Percentiles rank a stretch among this genome's conserved stretches.
These are phyloP conservation scores for Aleadryas rufinucha DNA, from an alignment of 2,113 vertebrate species.

Conservation along the genomic window DNA sequence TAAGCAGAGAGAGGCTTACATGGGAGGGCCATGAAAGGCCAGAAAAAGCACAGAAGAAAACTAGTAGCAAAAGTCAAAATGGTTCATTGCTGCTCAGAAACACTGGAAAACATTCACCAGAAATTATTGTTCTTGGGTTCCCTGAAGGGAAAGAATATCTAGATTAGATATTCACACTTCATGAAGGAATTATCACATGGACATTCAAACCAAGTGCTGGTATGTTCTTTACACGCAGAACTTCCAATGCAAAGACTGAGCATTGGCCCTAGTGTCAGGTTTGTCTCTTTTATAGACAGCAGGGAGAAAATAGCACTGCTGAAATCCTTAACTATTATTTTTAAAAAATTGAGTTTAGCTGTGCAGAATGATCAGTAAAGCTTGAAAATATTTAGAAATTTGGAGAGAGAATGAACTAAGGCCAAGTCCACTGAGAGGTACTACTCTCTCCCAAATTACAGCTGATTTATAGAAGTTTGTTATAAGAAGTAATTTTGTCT, in stretches of 20 bases:
- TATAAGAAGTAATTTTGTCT: not conserved
- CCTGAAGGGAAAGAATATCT: not conserved
- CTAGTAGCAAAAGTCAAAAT: not conserved
- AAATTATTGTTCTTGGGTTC: not conserved
- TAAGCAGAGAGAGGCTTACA: not conserved
- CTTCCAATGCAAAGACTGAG: not conserved
- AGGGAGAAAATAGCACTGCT: not conserved
- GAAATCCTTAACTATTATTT: not conserved
- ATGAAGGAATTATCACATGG: not conserved
- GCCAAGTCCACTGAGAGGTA: not conserved
- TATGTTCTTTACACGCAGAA: not conserved
- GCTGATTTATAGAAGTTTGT: not conserved
- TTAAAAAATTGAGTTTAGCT: not conserved
- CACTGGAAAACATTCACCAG: not conserved
- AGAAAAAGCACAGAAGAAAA: not conserved
- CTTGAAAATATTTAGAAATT: not conserved
- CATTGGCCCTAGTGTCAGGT: rapidly evolving
- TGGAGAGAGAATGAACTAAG: not conserved
- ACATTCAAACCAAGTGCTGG: not conserved
- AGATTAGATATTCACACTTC: not conserved
- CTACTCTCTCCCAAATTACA: not conserved
- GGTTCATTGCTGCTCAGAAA: not conserved
- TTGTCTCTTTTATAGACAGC: not conserved
- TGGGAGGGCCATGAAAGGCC: not conserved
- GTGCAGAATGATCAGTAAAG: not conserved